These are phyloP conservation scores for Prenolepis imparis DNA, from an alignment of 2,888 invertebrate species.

Conservation along the genomic window DNA sequence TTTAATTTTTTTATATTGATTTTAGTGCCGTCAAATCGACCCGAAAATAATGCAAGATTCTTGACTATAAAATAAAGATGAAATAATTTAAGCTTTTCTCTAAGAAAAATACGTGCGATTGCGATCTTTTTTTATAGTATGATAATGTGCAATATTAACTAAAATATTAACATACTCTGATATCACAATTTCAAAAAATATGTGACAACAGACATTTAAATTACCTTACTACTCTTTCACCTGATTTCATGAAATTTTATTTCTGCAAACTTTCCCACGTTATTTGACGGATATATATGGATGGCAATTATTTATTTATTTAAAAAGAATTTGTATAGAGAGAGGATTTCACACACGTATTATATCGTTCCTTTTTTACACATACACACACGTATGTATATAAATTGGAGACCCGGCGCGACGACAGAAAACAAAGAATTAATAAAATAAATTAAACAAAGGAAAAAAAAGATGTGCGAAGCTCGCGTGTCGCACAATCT, in stretches of 20 bases:
- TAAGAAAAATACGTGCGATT: neutral
- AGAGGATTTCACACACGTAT: neutral
- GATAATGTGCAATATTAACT: neutral
- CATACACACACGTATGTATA: too few relatives aligned
- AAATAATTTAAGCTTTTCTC: neutral
- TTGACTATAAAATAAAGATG: neutral
- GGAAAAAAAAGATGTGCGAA: neutral
- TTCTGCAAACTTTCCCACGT: neutral
- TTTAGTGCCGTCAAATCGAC: neutral
- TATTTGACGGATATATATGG: neutral
- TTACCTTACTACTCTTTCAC: neutral
- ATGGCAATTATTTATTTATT: constrained; percentile 1
- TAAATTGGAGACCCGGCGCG: neutral
- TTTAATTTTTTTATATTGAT: constrained; percentile 15
- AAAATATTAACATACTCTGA: neutral
- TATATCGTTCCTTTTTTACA: neutral
- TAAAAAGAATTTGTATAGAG: neutral
- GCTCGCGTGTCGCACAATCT: constrained; percentile 21
- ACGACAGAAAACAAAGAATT: neutral
- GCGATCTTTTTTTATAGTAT: neutral
- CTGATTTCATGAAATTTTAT: constrained; percentile 2
- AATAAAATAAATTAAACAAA: constrained; percentile 31
- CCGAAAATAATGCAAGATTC: constrained; percentile 8
- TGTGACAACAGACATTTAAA: neutral
- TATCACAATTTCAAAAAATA: neutral